Percentiles rank a stretch among this genome's conserved stretches.
Conservation (phyloP, 2,888 invertebrate species). For the Drosophila incognita region DNA sequence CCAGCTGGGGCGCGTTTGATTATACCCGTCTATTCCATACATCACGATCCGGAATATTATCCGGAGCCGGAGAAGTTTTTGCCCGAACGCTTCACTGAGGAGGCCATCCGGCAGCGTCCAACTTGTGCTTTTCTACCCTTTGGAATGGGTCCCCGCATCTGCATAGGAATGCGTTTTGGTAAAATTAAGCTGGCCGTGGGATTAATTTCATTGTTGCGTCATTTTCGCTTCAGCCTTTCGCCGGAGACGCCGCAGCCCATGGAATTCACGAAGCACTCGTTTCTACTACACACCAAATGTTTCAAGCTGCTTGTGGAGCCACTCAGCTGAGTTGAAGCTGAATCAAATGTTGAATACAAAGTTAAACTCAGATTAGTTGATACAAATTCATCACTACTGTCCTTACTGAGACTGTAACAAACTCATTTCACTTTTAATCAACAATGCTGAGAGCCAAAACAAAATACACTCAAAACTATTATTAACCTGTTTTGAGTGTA, state of each 20-base stretch:
- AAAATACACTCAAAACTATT: too few species aligned
- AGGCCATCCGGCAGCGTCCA: slow-evolving; percentile 85
- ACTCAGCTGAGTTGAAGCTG: neutral
- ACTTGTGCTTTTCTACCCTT: slow-evolving; percentile 80
- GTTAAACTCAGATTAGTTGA: neutral
- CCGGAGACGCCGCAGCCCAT: slow-evolving; percentile 49
- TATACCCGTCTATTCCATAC: slow-evolving; percentile 86
- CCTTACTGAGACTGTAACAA: neutral
- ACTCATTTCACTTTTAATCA: neutral
- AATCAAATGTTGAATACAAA: neutral
- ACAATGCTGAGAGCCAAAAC: neutral
- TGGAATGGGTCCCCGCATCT: slow-evolving; percentile 81
- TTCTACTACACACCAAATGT: too few species aligned
- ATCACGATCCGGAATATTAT: slow-evolving; percentile 87
- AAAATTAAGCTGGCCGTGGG: slow-evolving; percentile 73
- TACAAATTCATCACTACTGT: neutral
- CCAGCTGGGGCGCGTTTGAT: slow-evolving; percentile 73
- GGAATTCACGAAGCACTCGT: too few species aligned
- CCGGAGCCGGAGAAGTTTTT: slow-evolving; percentile 87
- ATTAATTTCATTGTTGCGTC: slow-evolving; percentile 54
- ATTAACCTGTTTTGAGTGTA: too few species aligned
- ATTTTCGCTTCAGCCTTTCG: slow-evolving; percentile 56
- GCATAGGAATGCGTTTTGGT: slow-evolving; percentile 81
- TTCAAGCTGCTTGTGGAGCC: too few species aligned
- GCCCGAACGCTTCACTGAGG: slow-evolving; percentile 87